Percentiles rank a stretch among this genome's conserved stretches.
phyloP scores from a whole-genome alignment of 2,888 invertebrate genomes.

The Caenorhabditis doughertyi region DNA sequence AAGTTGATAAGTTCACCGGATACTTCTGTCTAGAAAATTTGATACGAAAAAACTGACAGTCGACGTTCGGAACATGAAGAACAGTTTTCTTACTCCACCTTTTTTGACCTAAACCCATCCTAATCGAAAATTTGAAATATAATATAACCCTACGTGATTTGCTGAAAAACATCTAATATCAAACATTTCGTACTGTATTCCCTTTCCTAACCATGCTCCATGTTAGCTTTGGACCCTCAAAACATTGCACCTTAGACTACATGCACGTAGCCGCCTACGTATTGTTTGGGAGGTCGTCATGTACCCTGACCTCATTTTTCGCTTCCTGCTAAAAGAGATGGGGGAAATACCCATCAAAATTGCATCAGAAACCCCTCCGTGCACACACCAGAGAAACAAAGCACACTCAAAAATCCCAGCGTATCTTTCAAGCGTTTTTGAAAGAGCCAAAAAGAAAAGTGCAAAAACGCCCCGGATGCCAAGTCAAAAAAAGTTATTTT shows the following conservation, averaged over 20 bases:
- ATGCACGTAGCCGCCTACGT: slow-evolving; percentile 41
- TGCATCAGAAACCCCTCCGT: slow-evolving; percentile 43
- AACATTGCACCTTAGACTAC: slow-evolving; percentile 35
- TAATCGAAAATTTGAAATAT: too few relatives aligned
- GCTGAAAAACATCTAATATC: too few relatives aligned
- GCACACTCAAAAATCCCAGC: slow-evolving; percentile 32
- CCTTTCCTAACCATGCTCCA: neutral
- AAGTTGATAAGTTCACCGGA: too few relatives aligned
- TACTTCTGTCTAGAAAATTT: too few relatives aligned
- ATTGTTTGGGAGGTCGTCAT: slow-evolving; percentile 13
- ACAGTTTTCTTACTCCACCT: too few relatives aligned
- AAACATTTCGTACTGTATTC: neutral
- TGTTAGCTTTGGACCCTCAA: slow-evolving; percentile 3
- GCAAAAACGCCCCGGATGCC: slow-evolving; percentile 20
- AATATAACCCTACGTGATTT: too few relatives aligned
- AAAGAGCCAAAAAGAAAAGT: slow-evolving; percentile 50
- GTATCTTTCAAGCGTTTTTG: neutral
- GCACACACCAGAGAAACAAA: slow-evolving; percentile 50
- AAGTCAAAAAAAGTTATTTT: neutral
- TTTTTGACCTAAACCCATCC: too few relatives aligned
- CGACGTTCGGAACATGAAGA: too few relatives aligned
- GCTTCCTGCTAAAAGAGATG: slow-evolving; percentile 8
- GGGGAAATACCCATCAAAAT: slow-evolving; percentile 39
- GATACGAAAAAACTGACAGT: too few relatives aligned
- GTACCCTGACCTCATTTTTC: slow-evolving; percentile 40